Evolutionary conservation across 1,140 invertebrate genomes (phyloP).

Genomic region (Oreohelix idahoensis): DNA sequence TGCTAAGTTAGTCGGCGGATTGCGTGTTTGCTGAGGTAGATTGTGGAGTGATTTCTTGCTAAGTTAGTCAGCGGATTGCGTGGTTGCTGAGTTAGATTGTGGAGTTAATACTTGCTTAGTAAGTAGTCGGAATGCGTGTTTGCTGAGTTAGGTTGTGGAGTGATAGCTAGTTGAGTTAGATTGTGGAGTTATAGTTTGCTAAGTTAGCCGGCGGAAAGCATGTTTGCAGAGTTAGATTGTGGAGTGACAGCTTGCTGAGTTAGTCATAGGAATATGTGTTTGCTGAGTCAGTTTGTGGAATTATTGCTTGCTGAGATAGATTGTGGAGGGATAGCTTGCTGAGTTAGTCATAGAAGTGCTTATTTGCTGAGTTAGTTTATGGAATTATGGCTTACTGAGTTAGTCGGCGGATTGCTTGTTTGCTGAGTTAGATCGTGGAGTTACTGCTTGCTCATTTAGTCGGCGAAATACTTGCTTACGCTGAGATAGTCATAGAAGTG

Average conservation of each 20-base stretch:
- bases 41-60: no score
- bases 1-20: background rate
- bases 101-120: background rate
- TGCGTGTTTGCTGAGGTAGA: no score
- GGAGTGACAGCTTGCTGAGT: background rate
- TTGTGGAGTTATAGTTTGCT: background rate
- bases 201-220: background rate
- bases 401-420: no score
- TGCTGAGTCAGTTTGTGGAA: background rate
- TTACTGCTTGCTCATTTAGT: no score
- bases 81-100: background rate
- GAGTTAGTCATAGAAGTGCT: no score
- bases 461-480: no score
- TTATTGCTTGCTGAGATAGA: background rate
- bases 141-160: no score
- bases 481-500: no score
- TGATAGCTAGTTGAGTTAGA: background rate
- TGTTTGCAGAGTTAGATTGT: background rate
- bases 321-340: background rate
- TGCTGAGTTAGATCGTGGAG: no score
- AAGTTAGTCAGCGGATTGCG: no score
- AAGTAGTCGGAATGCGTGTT: background rate
- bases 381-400: no score
- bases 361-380: no score
- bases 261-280: background rate